Conservation (phyloP, 2,113 vertebrate genomes). For the Nannospalax galili region DNA sequence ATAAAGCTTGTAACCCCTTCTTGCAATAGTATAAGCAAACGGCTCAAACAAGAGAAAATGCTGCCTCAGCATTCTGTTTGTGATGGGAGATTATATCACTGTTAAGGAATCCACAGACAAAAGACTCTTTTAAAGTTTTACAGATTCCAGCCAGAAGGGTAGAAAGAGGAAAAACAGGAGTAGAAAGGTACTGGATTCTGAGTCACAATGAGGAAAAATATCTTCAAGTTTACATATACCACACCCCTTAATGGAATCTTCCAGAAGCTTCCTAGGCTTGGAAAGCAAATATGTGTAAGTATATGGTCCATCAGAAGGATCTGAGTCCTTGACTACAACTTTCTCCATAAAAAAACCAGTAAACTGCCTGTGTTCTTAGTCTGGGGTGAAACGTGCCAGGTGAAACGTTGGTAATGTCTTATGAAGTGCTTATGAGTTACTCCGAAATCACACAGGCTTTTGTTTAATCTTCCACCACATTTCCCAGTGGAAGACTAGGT, state of each 20-base stretch:
- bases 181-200: background rate
- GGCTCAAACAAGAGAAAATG: background rate
- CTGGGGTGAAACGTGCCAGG: background rate
- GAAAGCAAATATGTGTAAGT: background rate
- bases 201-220: background rate
- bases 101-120: background rate
- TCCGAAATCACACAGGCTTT: background rate
- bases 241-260: background rate
- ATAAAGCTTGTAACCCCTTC: constrained; percentile 14
- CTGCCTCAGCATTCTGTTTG: background rate
- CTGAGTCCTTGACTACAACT: background rate
- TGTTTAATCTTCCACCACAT: background rate
- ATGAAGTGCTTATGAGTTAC: background rate
- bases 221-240: background rate
- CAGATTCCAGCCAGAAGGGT: too few relatives aligned
- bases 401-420: background rate
- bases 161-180: background rate
- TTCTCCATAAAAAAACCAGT: background rate
- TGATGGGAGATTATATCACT: background rate
- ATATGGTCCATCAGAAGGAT: background rate
- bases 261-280: background rate
- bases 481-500: background rate
- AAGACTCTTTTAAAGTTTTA: background rate
- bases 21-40: background rate
- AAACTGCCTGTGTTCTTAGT: background rate